phyloP scores from a whole-genome alignment of 1,140 invertebrate species.

The Lordiphosa clarofinis region DNA sequence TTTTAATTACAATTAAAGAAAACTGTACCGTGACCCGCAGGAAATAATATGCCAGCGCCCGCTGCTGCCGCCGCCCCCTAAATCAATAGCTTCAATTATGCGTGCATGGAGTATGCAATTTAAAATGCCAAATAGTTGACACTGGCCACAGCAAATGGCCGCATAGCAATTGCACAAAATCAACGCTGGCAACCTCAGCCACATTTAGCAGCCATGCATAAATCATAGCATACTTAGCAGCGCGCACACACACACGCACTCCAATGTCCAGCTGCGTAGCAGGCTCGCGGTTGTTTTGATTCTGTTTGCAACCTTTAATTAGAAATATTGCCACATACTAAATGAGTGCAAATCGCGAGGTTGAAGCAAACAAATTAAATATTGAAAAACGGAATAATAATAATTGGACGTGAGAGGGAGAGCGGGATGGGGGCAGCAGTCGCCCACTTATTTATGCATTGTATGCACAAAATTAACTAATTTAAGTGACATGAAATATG shows the following conservation, averaged over 20 bases:
- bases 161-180: slow-evolving; percentile 54
- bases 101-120: slow-evolving; percentile 65
- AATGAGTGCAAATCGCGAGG: slow-evolving; percentile 42
- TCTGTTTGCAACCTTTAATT: slow-evolving; percentile 75
- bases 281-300: slow-evolving; percentile 69
- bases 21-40: too few relatives aligned
- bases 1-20: slow-evolving; percentile 20
- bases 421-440: slow-evolving; percentile 17
- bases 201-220: slow-evolving; percentile 72
- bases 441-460: slow-evolving; percentile 61
- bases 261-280: slow-evolving; percentile 42
- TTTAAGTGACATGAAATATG: slow-evolving; percentile 70
- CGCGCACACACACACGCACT: slow-evolving; percentile 12
- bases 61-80: background rate
- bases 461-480: slow-evolving; percentile 68
- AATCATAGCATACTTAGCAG: slow-evolving; percentile 72
- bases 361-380: slow-evolving; percentile 62
- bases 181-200: slow-evolving; percentile 62
- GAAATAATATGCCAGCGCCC: background rate
- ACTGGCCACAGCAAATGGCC: slow-evolving; percentile 25
- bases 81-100: slow-evolving; percentile 67
- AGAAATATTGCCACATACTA: slow-evolving; percentile 73
- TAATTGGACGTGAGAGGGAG: slow-evolving; percentile 27
- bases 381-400: slow-evolving; percentile 71
- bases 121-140: slow-evolving; percentile 58